Conservation (phyloP, 2,888 invertebrate genomes). For the Parnassius orleans region DNA sequence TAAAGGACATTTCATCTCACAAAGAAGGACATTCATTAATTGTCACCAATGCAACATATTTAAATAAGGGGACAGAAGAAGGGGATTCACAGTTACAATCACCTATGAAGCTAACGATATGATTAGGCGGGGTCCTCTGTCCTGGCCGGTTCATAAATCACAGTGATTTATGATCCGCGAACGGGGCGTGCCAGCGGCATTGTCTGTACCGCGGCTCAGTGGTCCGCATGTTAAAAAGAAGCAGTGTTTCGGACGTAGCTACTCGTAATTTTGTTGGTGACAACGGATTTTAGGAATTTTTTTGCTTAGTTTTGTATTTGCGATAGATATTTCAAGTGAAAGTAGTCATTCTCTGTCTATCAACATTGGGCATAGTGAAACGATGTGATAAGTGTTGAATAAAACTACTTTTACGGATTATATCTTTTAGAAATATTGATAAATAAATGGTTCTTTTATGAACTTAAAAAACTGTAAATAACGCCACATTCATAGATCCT, state of each 20-base stretch:
- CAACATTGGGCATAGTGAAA: too few relatives aligned
- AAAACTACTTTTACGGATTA: too few relatives aligned
- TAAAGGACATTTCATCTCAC: too few relatives aligned
- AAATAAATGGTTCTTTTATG: too few relatives aligned
- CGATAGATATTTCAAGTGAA: not conserved
- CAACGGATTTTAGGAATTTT: constrained; percentile 26
- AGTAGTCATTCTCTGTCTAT: not conserved
- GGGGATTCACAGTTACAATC: constrained; percentile 10
- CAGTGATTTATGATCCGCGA: constrained; percentile 63
- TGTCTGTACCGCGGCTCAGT: constrained; percentile 33
- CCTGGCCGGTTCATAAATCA: constrained; percentile 68
- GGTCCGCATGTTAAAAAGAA: constrained; percentile 31
- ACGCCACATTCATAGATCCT: too few relatives aligned
- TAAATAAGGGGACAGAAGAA: constrained; percentile 2
- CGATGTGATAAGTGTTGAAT: too few relatives aligned
- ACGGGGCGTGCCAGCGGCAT: constrained; percentile 46
- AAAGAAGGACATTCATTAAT: too few relatives aligned
- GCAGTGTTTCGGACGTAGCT: constrained; percentile 35
- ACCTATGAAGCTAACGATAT: constrained; percentile 26
- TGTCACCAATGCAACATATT: not conserved
- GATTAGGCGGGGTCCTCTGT: constrained; percentile 36
- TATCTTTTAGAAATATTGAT: too few relatives aligned
- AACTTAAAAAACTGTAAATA: too few relatives aligned
- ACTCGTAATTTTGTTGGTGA: constrained; percentile 26
- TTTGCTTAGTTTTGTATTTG: not conserved